A percentile compares a stretch with the other conserved stretches of the same genome.
phyloP scores from a whole-genome alignment of 2,797 vertebrate genomes.

The Acanthurus tractus region DNA sequence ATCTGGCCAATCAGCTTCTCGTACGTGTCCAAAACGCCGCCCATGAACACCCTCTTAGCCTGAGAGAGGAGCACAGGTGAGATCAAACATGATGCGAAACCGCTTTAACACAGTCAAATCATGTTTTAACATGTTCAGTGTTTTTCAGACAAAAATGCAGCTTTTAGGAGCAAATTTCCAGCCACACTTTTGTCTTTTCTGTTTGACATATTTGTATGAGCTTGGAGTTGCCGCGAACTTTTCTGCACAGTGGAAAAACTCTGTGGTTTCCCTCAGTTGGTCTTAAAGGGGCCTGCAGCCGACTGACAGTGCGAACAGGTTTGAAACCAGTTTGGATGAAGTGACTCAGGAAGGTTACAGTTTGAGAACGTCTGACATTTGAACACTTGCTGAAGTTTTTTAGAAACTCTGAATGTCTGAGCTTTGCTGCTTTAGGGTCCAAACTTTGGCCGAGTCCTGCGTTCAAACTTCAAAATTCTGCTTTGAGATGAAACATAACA shows the following conservation, averaged over 20 bases:
- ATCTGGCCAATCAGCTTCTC: constrained; percentile 61
- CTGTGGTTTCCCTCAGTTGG: constrained; percentile 46
- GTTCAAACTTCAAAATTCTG: background rate
- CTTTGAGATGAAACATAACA: no score
- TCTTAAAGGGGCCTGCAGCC: constrained; percentile 44
- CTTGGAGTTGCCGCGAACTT: background rate
- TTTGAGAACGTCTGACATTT: background rate
- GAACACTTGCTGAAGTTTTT: background rate
- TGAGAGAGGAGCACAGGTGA: constrained; percentile 21
- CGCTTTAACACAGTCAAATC: background rate
- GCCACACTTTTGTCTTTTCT: no score
- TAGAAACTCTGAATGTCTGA: background rate
- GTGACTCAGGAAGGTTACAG: background rate
- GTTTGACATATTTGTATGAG: background rate
- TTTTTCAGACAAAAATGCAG: background rate
- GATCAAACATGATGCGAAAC: background rate
- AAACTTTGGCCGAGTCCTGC: background rate
- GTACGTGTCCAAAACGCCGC: constrained; percentile 59
- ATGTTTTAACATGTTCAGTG: background rate
- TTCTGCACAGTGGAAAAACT: constrained; percentile 47
- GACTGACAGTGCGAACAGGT: background rate
- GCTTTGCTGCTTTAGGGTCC: background rate
- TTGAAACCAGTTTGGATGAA: constrained; percentile 7
- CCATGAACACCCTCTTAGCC: constrained; percentile 52
- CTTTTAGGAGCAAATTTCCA: background rate